These are phyloP conservation scores for Hyphantria cunea DNA, from an alignment of 1,140 invertebrate species.

Conservation along the genomic window DNA sequence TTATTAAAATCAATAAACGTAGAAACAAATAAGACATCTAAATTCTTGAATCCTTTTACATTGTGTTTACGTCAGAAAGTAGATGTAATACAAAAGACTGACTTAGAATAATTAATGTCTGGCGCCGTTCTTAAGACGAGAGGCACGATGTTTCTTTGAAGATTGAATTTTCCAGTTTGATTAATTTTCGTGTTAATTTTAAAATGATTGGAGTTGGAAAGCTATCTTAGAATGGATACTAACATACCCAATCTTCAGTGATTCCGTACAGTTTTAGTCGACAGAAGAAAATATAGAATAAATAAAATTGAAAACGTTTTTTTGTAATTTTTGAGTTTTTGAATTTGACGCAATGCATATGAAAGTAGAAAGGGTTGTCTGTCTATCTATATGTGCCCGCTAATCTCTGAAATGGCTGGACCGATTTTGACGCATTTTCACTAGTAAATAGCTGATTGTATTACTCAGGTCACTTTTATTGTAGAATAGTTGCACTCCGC, in stretches of 20 bases:
- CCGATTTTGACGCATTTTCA: too few relatives aligned
- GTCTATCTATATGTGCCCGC: too few relatives aligned
- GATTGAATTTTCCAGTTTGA: slow-evolving; percentile 1
- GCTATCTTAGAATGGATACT: neutral
- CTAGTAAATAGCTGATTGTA: too few relatives aligned
- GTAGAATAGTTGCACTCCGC: too few relatives aligned
- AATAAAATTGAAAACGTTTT: neutral
- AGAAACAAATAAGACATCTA: neutral
- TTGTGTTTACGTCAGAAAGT: neutral
- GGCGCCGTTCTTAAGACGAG: neutral
- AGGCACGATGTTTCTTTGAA: slow-evolving; percentile 3
- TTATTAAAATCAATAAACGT: neutral
- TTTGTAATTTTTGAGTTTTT: too few relatives aligned
- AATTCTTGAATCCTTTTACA: neutral
- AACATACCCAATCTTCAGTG: neutral
- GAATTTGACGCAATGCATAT: too few relatives aligned
- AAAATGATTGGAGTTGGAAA: neutral
- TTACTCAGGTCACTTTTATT: too few relatives aligned
- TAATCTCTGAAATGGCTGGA: too few relatives aligned
- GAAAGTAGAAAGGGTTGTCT: too few relatives aligned
- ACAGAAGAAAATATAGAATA: too few relatives aligned
- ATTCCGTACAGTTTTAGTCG: neutral
- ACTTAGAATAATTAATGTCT: slow-evolving; percentile 3
- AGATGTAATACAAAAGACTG: neutral
- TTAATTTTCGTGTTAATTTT: slow-evolving; percentile 1